Evolutionary conservation across 2,888 invertebrate species (phyloP).

Genomic region (Cataglyphis cursor): DNA sequence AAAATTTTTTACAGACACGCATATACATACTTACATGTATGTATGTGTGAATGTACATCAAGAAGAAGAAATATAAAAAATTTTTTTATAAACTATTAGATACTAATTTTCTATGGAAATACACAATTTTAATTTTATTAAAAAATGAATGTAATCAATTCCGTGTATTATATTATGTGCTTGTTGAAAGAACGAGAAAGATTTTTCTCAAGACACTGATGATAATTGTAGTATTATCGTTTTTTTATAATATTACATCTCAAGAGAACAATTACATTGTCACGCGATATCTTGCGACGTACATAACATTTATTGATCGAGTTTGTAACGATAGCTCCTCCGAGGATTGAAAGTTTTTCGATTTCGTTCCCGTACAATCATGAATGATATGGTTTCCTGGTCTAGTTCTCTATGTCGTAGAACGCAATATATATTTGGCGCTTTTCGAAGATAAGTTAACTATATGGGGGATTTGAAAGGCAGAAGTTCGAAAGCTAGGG

Average conservation of each 20-base stretch:
- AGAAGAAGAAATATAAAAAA: not conserved
- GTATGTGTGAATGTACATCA: not conserved
- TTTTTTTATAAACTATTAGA: not conserved
- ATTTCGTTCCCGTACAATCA: constrained; percentile 68
- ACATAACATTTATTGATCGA: constrained; percentile 69
- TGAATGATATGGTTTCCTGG: constrained; percentile 65
- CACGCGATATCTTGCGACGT: constrained; percentile 61
- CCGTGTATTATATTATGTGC: not conserved
- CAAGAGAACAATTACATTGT: constrained; percentile 69
- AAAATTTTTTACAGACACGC: not conserved
- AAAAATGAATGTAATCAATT: not conserved
- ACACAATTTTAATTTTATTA: not conserved
- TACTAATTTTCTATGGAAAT: not conserved
- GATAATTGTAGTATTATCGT: not conserved
- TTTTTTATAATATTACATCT: constrained; percentile 53
- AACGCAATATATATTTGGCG: constrained; percentile 58
- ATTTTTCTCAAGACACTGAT: not conserved
- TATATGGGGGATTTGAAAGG: constrained; percentile 31
- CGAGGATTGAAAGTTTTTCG: constrained; percentile 75
- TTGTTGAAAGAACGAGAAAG: not conserved
- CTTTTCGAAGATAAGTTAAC: constrained; percentile 48
- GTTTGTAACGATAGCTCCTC: constrained; percentile 73
- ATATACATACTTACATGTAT: too few species aligned
- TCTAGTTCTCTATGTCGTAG: constrained; percentile 42
- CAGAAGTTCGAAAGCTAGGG: constrained; percentile 34